These are phyloP conservation scores for Origma solitaria DNA, from an alignment of 2,113 vertebrate species.

Conservation along the genomic window DNA sequence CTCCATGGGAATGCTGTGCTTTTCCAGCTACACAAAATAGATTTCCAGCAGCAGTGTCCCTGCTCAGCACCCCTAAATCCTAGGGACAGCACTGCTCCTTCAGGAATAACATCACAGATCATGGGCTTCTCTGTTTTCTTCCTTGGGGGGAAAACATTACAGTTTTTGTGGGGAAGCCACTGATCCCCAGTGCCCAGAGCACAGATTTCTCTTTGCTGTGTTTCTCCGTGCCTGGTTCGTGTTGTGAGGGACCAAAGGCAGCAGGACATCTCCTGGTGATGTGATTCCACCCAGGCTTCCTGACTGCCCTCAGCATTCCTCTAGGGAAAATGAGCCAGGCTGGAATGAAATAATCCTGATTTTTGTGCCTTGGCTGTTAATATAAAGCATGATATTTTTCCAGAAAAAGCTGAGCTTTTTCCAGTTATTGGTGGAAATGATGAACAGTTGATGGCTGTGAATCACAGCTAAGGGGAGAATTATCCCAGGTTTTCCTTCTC, in stretches of 20 bases:
- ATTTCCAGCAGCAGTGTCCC: neutral
- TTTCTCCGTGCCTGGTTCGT: fast-evolving
- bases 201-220: neutral
- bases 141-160: neutral
- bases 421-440: neutral
- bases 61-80: neutral
- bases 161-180: neutral
- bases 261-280: too few relatives aligned
- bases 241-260: neutral
- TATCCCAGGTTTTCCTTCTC: neutral
- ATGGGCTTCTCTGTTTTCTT: neutral
- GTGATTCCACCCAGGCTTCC: neutral
- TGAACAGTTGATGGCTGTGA: neutral
- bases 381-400: neutral
- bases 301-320: neutral
- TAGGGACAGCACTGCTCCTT: neutral
- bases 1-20: slow-evolving; percentile 32
- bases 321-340: neutral
- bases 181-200: neutral
- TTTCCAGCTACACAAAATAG: neutral
- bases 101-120: neutral
- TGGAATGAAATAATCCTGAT: neutral
- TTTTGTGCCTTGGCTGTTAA: neutral
- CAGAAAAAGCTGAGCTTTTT: neutral
- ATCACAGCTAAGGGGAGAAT: neutral